phyloP scores from a whole-genome alignment of 2,797 vertebrate genomes.

The Balearica regulorum region DNA sequence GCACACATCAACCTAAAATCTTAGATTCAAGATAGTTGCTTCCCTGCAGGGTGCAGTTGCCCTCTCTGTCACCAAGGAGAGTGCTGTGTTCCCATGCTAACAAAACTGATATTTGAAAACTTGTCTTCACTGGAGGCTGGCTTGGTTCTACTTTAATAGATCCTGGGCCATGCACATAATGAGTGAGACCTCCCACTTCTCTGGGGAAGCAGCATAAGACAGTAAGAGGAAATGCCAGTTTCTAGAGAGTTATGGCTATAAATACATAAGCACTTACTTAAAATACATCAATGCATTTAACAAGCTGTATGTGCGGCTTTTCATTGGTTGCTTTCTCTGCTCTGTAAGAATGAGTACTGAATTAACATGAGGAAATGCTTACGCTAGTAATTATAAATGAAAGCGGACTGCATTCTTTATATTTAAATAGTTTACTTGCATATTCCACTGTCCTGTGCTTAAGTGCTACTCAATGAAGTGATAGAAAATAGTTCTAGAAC shows the following conservation, averaged over 20 bases:
- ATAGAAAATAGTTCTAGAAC: background rate
- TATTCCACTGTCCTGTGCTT: background rate
- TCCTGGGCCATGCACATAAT: background rate
- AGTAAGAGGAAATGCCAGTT: background rate
- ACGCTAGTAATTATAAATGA: background rate
- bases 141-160: background rate
- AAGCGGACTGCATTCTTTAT: background rate
- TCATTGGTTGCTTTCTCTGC: background rate
- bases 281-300: background rate
- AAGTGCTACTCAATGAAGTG: background rate
- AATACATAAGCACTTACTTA: background rate
- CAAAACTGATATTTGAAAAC: background rate
- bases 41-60: conserved; percentile 53
- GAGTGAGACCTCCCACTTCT: background rate
- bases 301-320: background rate
- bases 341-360: background rate
- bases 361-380: background rate
- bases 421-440: background rate
- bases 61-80: conserved; percentile 52
- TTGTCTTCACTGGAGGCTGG: background rate
- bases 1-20: conserved; percentile 51
- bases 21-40: conserved; percentile 33
- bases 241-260: background rate
- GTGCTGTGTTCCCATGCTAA: conserved; percentile 9
- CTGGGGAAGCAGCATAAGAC: background rate